A percentile compares a stretch with the other conserved stretches of the same genome.
Conservation (phyloP, 2,113 vertebrate genomes). For the Tragelaphus strepsiceros region DNA sequence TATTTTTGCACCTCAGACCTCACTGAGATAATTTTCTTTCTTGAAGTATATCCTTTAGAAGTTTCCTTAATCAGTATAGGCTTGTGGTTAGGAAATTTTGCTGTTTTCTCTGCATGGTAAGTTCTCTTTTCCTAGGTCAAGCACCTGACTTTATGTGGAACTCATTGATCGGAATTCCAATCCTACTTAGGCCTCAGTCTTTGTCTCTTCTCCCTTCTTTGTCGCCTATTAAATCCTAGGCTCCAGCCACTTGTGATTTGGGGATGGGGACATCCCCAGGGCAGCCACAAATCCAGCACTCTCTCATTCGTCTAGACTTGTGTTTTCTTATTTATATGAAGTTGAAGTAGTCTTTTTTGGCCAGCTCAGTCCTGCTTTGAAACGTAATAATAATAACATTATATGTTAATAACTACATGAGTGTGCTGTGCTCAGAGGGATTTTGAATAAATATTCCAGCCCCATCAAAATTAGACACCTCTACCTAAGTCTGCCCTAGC, state of each 20-base stretch:
- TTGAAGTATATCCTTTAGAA: background rate
- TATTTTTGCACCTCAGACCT: background rate
- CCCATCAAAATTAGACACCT: background rate
- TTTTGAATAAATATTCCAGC: background rate
- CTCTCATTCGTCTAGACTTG: background rate
- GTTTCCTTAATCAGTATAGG: background rate
- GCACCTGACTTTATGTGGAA: background rate
- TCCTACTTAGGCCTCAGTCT: background rate
- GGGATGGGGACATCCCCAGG: background rate
- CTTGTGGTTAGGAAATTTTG: conserved; percentile 7
- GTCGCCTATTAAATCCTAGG: background rate
- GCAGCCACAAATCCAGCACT: background rate
- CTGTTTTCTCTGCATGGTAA: background rate
- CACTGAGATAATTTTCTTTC: background rate
- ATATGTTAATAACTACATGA: background rate
- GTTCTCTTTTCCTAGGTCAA: background rate
- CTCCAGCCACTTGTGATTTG: background rate
- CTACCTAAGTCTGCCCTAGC: background rate
- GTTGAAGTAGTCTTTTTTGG: background rate
- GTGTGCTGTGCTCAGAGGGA: background rate
- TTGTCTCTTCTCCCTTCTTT: background rate
- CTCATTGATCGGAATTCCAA: background rate
- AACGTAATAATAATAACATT: background rate
- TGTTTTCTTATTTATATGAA: background rate
- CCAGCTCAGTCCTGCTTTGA: background rate